These are phyloP conservation scores for Hofmannophila pseudospretella DNA, from an alignment of 2,888 invertebrate genomes.

Conservation along the genomic window DNA sequence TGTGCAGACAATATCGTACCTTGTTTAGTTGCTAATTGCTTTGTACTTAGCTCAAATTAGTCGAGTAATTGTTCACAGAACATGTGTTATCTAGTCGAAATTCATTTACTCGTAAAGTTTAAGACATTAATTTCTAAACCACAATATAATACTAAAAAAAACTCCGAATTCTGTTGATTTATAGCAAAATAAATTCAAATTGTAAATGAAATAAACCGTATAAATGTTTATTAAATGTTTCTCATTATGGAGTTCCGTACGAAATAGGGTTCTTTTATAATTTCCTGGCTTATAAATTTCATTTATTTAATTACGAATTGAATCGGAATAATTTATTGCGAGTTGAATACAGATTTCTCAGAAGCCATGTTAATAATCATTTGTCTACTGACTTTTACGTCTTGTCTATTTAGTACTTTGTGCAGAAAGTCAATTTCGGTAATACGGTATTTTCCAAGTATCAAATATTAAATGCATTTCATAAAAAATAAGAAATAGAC, in stretches of 20 bases:
- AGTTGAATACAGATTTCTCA: too few species aligned
- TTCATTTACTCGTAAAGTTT: slow-evolving; percentile 23
- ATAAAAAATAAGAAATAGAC: too few species aligned
- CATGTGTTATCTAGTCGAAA: slow-evolving; percentile 31
- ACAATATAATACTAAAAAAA: too few species aligned
- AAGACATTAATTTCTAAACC: neutral
- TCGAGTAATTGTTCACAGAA: slow-evolving; percentile 32
- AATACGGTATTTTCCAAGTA: too few species aligned
- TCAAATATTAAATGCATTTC: too few species aligned
- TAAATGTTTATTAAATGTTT: neutral
- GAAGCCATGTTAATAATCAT: too few species aligned
- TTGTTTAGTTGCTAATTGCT: slow-evolving; percentile 28
- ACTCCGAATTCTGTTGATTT: too few species aligned
- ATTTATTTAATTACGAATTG: neutral
- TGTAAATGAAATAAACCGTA: neutral
- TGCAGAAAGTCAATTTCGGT: too few species aligned
- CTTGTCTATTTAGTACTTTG: too few species aligned
- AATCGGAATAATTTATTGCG: too few species aligned
- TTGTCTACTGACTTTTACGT: too few species aligned
- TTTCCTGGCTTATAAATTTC: neutral
- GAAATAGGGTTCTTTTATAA: neutral
- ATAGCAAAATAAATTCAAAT: neutral
- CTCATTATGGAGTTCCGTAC: neutral
- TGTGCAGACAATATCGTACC: too few species aligned
- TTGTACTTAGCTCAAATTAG: slow-evolving; percentile 38